phyloP scores from a whole-genome alignment of 2,113 vertebrate species.

The human region GRCh38 chr3:126022501-126023000 shows the following conservation, averaged over 20 bases:
- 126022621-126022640: background rate
- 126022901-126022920: slow-evolving; percentile 92
- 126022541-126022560: background rate
- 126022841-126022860: slow-evolving; percentile 98
- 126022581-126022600: background rate
- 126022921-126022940: slow-evolving; percentile 92
- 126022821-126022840: slow-evolving; percentile 95
- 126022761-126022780: slow-evolving; percentile 84
- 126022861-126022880: slow-evolving; percentile 97
- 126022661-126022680: background rate
- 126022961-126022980: background rate
- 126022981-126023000: background rate
- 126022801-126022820: slow-evolving; percentile 91
- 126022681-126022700: background rate
- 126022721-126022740: too few species aligned
- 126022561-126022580: background rate
- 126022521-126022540: background rate
- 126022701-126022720: background rate
- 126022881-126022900: slow-evolving; percentile 96
- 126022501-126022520: background rate
- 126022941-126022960: background rate
- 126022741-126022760: slow-evolving; percentile 72
- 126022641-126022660: background rate
- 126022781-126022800: slow-evolving; percentile 91
- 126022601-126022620: background rate